A percentile compares a stretch with the other conserved stretches of the same genome.
Evolutionary conservation across 2,888 invertebrate genomes (phyloP).

Genomic region (Cataglyphis rosenhaueri): DNA sequence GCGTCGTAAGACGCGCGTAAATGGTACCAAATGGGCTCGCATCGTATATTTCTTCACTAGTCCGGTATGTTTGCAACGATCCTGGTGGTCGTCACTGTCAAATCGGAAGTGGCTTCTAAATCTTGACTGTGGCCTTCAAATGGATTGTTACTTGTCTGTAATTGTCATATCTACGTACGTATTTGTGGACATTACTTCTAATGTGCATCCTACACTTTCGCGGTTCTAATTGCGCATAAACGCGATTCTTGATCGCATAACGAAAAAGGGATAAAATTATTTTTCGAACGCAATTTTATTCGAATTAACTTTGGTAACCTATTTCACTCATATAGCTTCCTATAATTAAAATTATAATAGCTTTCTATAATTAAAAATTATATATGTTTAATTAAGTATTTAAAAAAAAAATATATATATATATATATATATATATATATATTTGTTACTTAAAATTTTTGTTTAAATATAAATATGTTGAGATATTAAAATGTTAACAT

Average conservation of each 20-base stretch:
- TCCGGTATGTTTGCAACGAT: conserved; percentile 10
- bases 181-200: conserved; percentile 29
- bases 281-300: neutral
- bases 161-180: conserved; percentile 54
- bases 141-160: conserved; percentile 66
- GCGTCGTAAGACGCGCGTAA: conserved; percentile 57
- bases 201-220: conserved; percentile 14
- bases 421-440: neutral
- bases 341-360: neutral
- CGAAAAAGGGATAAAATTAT: conserved; percentile 20
- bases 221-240: conserved; percentile 27
- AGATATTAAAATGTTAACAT: neutral
- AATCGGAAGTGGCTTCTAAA: conserved; percentile 67
- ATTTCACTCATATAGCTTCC: neutral
- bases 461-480: neutral
- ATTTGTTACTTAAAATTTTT: neutral
- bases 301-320: conserved; percentile 1
- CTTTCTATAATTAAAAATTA: neutral
- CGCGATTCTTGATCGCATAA: conserved; percentile 21
- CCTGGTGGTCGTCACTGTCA: conserved; percentile 64
- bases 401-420: neutral
- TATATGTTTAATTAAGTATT: neutral
- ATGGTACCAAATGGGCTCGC: conserved; percentile 57
- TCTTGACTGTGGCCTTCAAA: conserved; percentile 55
- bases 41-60: conserved; percentile 22